Percentiles rank a stretch among this genome's conserved stretches.
These are phyloP conservation scores for Pachydiplax longipennis DNA, from an alignment of 2,888 invertebrate genomes.

Conservation along the genomic window DNA sequence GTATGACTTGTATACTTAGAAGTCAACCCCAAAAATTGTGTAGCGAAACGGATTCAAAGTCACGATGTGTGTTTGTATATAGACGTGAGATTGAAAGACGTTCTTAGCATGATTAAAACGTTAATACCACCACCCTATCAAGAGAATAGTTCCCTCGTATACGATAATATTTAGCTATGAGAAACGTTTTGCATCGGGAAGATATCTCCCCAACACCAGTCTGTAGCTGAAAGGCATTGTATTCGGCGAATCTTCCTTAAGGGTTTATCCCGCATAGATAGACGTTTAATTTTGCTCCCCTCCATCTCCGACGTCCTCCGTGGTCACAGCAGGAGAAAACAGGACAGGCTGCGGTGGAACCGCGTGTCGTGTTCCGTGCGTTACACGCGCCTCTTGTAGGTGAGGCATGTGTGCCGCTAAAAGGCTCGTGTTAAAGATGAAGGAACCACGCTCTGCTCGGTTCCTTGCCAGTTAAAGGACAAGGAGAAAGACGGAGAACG, in stretches of 20 bases:
- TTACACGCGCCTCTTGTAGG: not conserved
- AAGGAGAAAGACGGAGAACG: not conserved
- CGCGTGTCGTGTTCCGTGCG: not conserved
- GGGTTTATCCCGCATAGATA: not conserved
- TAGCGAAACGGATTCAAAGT: no score
- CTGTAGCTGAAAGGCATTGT: not conserved
- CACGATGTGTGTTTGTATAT: no score
- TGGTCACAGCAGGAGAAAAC: not conserved
- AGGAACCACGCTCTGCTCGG: not conserved
- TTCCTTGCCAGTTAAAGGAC: not conserved
- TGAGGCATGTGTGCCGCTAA: not conserved
- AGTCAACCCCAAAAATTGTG: no score
- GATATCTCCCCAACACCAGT: not conserved
- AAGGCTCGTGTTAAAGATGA: not conserved
- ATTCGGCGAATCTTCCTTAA: not conserved
- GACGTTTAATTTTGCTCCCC: not conserved
- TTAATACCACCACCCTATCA: no score
- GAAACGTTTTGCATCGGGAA: no score
- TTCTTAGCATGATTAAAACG: no score
- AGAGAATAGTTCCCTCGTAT: no score
- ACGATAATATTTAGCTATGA: no score
- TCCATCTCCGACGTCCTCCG: not conserved
- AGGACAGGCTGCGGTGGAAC: not conserved
- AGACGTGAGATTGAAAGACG: no score
- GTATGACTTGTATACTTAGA: no score